Evolutionary conservation across 2,888 invertebrate species (phyloP).

Genomic region (Acleris literana): DNA sequence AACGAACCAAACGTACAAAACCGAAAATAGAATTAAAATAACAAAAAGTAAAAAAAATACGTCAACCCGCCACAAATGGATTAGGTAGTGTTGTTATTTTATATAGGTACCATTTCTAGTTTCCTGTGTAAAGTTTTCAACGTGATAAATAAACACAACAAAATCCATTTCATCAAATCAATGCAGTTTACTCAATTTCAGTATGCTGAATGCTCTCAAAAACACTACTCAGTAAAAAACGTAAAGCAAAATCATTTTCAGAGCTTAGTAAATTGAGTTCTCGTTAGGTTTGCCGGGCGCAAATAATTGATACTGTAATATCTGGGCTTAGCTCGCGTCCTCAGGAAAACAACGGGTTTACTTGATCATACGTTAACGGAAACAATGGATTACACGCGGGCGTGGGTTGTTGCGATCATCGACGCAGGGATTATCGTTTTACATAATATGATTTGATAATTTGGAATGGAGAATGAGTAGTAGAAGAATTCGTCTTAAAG

Average conservation of each 20-base stretch:
- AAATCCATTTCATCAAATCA: no score
- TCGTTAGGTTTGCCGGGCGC: slow-evolving; percentile 28
- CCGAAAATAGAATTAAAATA: no score
- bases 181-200: no score
- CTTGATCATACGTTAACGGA: slow-evolving; percentile 21
- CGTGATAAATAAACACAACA: no score
- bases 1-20: no score
- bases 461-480: no score
- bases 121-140: no score
- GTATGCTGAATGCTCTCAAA: not conserved
- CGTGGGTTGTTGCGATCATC: slow-evolving; percentile 17
- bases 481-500: no score
- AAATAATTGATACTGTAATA: slow-evolving; percentile 35
- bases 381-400: slow-evolving; percentile 12
- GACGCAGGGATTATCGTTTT: slow-evolving; percentile 7
- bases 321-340: slow-evolving; percentile 29
- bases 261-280: slow-evolving; percentile 35
- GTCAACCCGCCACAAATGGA: no score
- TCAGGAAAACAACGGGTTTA: slow-evolving; percentile 33
- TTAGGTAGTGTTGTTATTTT: no score
- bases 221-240: slow-evolving; percentile 16
- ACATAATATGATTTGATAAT: not conserved
- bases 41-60: no score
- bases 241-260: slow-evolving; percentile 31
- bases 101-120: no score